Conservation (phyloP, 2,113 vertebrate species). For the human region DNA sequence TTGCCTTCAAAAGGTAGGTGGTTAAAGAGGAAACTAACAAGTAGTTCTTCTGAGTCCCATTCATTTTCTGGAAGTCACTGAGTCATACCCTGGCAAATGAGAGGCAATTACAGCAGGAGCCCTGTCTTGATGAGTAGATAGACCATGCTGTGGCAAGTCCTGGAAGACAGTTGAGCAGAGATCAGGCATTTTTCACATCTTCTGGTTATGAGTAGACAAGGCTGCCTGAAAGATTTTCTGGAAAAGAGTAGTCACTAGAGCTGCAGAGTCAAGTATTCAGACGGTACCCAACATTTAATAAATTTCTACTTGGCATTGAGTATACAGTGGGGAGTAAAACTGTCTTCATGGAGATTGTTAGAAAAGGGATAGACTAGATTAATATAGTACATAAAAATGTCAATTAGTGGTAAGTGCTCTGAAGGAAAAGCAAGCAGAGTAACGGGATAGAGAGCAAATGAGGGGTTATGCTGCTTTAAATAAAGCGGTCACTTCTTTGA, state of each 20-base stretch:
- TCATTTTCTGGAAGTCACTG: neutral
- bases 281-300: accelerated
- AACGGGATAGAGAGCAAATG: neutral
- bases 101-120: neutral
- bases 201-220: neutral
- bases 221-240: neutral
- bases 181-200: neutral
- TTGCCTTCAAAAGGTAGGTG: neutral
- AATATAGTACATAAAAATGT: neutral
- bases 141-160: neutral
- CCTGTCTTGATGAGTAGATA: neutral
- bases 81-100: neutral
- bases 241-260: neutral
- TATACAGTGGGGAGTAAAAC: neutral
- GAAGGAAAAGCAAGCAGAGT: neutral
- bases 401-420: neutral
- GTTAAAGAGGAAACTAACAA: neutral
- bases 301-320: neutral
- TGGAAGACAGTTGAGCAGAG: neutral
- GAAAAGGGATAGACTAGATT: neutral
- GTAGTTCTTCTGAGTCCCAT: neutral
- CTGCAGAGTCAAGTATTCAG: neutral
- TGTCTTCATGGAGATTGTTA: neutral
- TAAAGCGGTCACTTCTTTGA: neutral
- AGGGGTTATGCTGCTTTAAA: too few relatives aligned